These are phyloP conservation scores for Bufo gargarizans DNA, from an alignment of 2,113 vertebrate species.

Conservation along the genomic window DNA sequence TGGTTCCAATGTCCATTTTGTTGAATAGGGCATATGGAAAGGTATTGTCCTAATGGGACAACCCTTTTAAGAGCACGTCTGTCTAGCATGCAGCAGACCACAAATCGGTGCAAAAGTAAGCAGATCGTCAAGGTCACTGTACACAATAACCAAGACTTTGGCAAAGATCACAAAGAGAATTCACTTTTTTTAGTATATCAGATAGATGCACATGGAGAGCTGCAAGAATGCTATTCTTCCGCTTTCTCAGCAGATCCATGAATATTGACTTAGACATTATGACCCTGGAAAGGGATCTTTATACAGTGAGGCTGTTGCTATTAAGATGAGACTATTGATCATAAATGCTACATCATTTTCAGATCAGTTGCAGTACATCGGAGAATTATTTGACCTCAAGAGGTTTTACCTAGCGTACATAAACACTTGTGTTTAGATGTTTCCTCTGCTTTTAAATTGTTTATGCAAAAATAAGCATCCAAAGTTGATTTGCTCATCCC, in stretches of 20 bases:
- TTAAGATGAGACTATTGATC: not conserved
- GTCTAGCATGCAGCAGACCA: too few species aligned
- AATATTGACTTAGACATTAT: constrained; percentile 3
- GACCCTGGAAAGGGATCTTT: not conserved
- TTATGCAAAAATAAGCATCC: too few species aligned
- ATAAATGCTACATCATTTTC: constrained; percentile 4
- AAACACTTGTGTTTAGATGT: not conserved
- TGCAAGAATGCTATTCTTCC: not conserved
- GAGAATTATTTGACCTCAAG: not conserved
- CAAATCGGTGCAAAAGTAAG: too few species aligned
- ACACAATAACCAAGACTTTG: not conserved
- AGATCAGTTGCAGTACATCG: not conserved
- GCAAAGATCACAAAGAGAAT: not conserved
- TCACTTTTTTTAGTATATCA: not conserved
- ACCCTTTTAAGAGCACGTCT: not conserved
- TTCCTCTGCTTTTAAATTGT: not conserved
- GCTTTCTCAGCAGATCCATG: not conserved
- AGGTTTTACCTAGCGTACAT: not conserved
- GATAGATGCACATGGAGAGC: not conserved
- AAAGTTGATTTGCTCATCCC: too few species aligned
- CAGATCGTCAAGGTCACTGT: not conserved
- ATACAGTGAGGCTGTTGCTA: not conserved
- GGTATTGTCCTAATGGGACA: not conserved
- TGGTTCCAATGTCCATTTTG: too few species aligned
- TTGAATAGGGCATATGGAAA: not conserved